phyloP scores from a whole-genome alignment of 2,797 vertebrate species.

The Discoglossus pictus region DNA sequence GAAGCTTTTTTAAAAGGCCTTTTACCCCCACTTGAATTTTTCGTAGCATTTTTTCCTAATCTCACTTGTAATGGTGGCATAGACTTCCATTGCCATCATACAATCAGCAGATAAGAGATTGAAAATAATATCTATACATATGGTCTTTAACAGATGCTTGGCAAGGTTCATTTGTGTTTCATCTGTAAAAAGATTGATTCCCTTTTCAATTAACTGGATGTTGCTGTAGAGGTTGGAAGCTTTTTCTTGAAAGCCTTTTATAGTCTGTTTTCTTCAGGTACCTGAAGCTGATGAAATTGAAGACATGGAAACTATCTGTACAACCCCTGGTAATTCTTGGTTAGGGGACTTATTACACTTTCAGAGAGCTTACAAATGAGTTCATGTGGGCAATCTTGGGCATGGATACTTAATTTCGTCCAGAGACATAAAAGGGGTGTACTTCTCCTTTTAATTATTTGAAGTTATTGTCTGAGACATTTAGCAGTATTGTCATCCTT shows the following conservation, averaged over 20 bases:
- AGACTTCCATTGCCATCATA: slow-evolving; percentile 85
- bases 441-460: no score
- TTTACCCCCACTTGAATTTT: slow-evolving; percentile 87
- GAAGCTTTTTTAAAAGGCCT: slow-evolving; percentile 84
- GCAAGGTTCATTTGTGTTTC: slow-evolving; percentile 84
- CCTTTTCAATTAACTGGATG: slow-evolving; percentile 90
- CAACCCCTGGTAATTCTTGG: slow-evolving; percentile 85
- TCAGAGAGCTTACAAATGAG: no score
- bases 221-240: slow-evolving; percentile 89
- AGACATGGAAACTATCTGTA: slow-evolving; percentile 83
- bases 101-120: slow-evolving; percentile 88
- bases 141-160: slow-evolving; percentile 87
- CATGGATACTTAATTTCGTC: no score
- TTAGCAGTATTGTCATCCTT: no score
- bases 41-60: slow-evolving; percentile 89
- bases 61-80: slow-evolving; percentile 81
- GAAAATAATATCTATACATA: slow-evolving; percentile 88
- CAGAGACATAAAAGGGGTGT: no score
- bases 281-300: slow-evolving; percentile 77
- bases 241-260: slow-evolving; percentile 94
- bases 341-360: slow-evolving; percentile 91
- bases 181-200: slow-evolving; percentile 85
- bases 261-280: slow-evolving; percentile 81
- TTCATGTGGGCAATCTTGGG: no score
- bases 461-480: no score